These are phyloP conservation scores for Anthoptus insignis DNA, from an alignment of 2,888 invertebrate genomes.

Conservation along the genomic window DNA sequence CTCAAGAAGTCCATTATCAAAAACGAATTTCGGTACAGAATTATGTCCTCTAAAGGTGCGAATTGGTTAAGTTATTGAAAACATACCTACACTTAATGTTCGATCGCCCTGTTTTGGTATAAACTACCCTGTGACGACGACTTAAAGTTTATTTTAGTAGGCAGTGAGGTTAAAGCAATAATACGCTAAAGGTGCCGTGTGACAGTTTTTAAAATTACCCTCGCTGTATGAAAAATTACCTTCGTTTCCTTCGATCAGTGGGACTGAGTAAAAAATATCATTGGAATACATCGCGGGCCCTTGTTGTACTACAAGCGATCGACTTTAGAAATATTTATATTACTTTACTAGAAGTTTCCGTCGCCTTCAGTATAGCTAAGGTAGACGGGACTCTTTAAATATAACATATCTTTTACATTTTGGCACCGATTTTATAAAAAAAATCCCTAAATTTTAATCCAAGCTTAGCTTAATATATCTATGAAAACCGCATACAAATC, in stretches of 20 bases:
- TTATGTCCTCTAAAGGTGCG: slow-evolving; percentile 10
- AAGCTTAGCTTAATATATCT: too few species aligned
- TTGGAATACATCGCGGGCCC: background rate
- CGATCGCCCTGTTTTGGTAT: background rate
- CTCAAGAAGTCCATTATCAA: background rate
- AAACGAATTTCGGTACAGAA: slow-evolving; percentile 17
- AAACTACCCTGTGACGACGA: background rate
- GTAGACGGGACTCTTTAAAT: too few species aligned
- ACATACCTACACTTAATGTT: background rate
- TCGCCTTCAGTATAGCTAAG: too few species aligned
- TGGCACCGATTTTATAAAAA: too few species aligned
- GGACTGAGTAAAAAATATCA: slow-evolving; percentile 15
- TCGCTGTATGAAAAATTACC: slow-evolving; percentile 62
- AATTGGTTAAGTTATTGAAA: slow-evolving; percentile 21
- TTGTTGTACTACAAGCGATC: background rate
- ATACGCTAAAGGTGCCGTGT: slow-evolving; percentile 59
- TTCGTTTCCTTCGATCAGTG: slow-evolving; percentile 24
- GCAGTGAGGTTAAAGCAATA: slow-evolving; percentile 53
- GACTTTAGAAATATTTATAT: background rate
- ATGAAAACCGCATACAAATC: too few species aligned
- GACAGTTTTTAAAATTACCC: slow-evolving; percentile 66
- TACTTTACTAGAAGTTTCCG: too few species aligned
- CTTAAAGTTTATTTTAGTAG: slow-evolving; percentile 35
- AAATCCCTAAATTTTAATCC: too few species aligned
- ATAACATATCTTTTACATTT: too few species aligned